These are phyloP conservation scores for Morpho achilles DNA, from an alignment of 2,888 invertebrate species.

Conservation along the genomic window DNA sequence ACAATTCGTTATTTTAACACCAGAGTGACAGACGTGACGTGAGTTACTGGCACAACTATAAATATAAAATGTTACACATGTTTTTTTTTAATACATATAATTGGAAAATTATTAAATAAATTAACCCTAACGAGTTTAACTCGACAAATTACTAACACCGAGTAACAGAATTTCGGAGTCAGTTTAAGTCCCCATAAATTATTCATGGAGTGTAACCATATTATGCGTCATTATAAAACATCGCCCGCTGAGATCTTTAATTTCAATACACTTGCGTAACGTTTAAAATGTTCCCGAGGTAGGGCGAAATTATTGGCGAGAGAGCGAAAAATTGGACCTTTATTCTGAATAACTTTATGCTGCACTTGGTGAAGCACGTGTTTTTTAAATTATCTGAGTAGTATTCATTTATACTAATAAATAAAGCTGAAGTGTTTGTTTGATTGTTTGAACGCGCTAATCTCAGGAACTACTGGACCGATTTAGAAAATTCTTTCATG, in stretches of 20 bases:
- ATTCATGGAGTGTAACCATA: constrained; percentile 43
- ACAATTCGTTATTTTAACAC: no score
- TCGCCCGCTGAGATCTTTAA: constrained; percentile 33
- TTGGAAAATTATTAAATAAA: not conserved
- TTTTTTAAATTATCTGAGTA: no score
- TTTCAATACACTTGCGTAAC: constrained; percentile 32
- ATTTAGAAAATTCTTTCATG: no score
- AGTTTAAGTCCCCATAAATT: constrained; percentile 35
- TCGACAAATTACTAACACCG: constrained; percentile 12
- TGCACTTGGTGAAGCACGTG: not conserved
- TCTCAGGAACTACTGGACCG: no score
- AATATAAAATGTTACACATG: no score
- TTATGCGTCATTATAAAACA: constrained; percentile 46
- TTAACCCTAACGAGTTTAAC: not conserved
- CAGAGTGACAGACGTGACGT: no score
- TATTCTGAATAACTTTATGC: not conserved
- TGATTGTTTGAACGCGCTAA: no score
- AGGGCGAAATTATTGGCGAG: constrained; percentile 1
- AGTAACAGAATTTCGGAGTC: constrained; percentile 14
- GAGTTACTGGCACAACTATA: no score
- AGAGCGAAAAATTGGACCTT: constrained; percentile 1
- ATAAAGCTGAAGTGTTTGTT: no score
- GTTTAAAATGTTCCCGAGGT: constrained; percentile 15
- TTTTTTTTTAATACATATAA: no score
- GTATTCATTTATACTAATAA: no score